Evolutionary conservation across 1,140 invertebrate genomes (phyloP).

Genomic region (Himalopsyche phryganea): DNA sequence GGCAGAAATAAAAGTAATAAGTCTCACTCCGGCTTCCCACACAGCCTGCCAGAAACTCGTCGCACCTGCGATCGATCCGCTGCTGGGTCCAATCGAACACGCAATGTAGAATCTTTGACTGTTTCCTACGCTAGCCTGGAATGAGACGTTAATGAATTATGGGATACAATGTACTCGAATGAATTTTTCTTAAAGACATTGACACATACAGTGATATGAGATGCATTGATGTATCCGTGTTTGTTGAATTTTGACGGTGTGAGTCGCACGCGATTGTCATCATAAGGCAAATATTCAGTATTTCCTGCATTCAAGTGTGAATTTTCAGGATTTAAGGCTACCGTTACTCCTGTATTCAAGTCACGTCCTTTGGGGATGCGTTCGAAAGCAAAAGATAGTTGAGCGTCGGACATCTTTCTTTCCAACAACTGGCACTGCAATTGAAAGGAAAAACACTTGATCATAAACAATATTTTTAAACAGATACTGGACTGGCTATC

Average conservation of each 20-base stretch:
- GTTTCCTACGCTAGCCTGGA: slow-evolving; percentile 67
- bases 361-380: slow-evolving; percentile 76
- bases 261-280: slow-evolving; percentile 78
- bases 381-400: slow-evolving; percentile 84
- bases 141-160: background rate
- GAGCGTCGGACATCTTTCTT: slow-evolving; percentile 74
- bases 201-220: slow-evolving; percentile 64
- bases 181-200: no score
- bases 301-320: slow-evolving; percentile 55
- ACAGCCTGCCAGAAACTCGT: slow-evolving; percentile 85
- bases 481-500: no score
- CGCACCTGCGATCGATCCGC: slow-evolving; percentile 75
- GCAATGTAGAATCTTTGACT: slow-evolving; percentile 76
- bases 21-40: slow-evolving; percentile 78
- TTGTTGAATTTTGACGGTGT: slow-evolving; percentile 75
- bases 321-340: slow-evolving; percentile 66
- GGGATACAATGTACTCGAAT: no score
- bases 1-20: slow-evolving; percentile 61
- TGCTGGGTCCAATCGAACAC: slow-evolving; percentile 36
- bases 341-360: slow-evolving; percentile 58
- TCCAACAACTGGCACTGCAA: slow-evolving; percentile 76
- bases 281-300: slow-evolving; percentile 79
- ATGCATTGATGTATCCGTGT: slow-evolving; percentile 86
- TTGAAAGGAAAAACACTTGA: slow-evolving; percentile 34
- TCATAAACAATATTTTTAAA: no score